These are phyloP conservation scores for Sebastes glaucus DNA, from an alignment of 2,797 vertebrate species.

Conservation along the genomic window DNA sequence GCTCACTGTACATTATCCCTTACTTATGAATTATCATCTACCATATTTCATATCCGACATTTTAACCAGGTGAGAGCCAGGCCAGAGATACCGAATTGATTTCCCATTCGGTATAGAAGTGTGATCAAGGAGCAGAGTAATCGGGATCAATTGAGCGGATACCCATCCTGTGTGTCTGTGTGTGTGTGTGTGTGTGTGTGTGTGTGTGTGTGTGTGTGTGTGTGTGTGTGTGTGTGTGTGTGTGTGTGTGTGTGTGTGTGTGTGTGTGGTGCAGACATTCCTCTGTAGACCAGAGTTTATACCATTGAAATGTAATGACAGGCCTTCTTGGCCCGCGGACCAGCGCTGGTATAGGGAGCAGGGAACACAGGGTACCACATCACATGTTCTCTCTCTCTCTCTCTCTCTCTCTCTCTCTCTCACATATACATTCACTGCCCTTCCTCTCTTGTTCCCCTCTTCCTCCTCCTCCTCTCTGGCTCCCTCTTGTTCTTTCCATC, in stretches of 20 bases:
- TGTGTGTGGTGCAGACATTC: slow-evolving; percentile 61
- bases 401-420: neutral
- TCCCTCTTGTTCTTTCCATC: slow-evolving; percentile 44
- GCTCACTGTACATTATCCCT: too few species aligned
- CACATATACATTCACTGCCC: neutral
- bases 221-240: too few species aligned
- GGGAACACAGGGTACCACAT: neutral
- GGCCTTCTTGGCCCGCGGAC: slow-evolving; percentile 20
- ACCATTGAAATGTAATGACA: slow-evolving; percentile 58
- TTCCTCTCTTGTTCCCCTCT: neutral
- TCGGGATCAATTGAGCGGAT: too few species aligned
- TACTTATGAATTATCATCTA: too few species aligned
- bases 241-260: neutral
- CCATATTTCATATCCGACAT: too few species aligned
- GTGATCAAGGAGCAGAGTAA: too few species aligned
- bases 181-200: too few species aligned
- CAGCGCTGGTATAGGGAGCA: neutral
- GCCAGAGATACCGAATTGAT: too few species aligned
- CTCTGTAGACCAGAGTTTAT: slow-evolving; percentile 46
- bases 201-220: too few species aligned
- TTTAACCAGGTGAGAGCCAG: too few species aligned
- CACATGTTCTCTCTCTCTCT: neutral
- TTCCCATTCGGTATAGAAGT: too few species aligned
- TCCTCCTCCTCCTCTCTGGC: neutral
- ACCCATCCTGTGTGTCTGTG: too few species aligned